Conservation (phyloP, 2,113 vertebrate genomes). For the Romanogobio albipinnatus region DNA sequence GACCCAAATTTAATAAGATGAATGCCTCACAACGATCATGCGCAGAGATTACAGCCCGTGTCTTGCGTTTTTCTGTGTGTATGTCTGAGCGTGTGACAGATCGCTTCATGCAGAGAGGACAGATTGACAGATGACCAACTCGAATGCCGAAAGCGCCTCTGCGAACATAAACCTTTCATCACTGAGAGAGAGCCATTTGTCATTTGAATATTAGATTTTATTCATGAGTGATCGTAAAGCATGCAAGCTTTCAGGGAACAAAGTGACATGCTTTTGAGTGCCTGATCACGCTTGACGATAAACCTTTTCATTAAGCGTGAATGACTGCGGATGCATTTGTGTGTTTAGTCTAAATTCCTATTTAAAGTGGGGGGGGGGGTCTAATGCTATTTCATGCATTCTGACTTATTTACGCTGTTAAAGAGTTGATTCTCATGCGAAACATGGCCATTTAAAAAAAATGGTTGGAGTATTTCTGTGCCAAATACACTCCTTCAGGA, state of each 20-base stretch:
- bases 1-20: constrained; percentile 36
- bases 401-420: no score
- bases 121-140: constrained; percentile 67
- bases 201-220: constrained; percentile 70
- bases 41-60: constrained; percentile 35
- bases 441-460: no score
- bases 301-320: constrained; percentile 71
- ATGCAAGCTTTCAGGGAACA: constrained; percentile 7
- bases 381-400: no score
- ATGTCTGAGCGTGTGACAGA: constrained; percentile 54
- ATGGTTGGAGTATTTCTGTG: no score
- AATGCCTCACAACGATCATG: constrained; percentile 33
- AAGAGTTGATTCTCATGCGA: no score
- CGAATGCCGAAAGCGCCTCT: constrained; percentile 56
- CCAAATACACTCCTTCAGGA: no score
- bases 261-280: constrained; percentile 49
- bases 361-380: not conserved
- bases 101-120: constrained; percentile 60
- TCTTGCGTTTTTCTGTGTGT: constrained; percentile 17
- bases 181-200: constrained; percentile 60
- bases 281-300: constrained; percentile 55
- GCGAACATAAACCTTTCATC: constrained; percentile 58
- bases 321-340: constrained; percentile 51
- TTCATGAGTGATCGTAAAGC: constrained; percentile 54
- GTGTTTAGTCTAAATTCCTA: constrained; percentile 58